Conservation (phyloP, 2,797 vertebrate genomes). For the Girardinus metallicus region DNA sequence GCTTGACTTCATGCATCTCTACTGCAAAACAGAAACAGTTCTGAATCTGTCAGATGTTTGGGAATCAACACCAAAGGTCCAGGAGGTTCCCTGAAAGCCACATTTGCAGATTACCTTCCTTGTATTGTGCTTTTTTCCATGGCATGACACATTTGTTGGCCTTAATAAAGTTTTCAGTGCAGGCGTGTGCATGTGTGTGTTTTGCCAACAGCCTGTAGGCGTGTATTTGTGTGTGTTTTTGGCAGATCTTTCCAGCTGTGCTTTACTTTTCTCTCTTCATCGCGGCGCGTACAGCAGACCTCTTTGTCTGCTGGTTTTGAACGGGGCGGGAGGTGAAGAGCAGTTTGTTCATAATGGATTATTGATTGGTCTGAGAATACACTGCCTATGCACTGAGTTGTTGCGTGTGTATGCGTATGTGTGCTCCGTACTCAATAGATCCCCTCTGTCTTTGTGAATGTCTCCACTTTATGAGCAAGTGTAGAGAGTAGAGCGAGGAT, state of each 20-base stretch:
- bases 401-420: constrained; percentile 53
- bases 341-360: constrained; percentile 94
- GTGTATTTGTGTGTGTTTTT: constrained; percentile 33
- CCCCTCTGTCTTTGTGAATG: constrained; percentile 66
- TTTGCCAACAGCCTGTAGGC: constrained; percentile 35
- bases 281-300: constrained; percentile 72
- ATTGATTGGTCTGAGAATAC: constrained; percentile 91
- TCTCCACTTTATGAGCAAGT: constrained; percentile 70
- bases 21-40: background rate
- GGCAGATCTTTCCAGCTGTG: constrained; percentile 55
- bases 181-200: constrained; percentile 19
- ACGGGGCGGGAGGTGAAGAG: constrained; percentile 81
- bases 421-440: constrained; percentile 56
- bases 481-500: constrained; percentile 52
- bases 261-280: constrained; percentile 47
- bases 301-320: constrained; percentile 79
- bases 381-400: constrained; percentile 80
- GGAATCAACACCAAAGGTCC: constrained; percentile 10
- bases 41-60: background rate
- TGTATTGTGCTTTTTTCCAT: constrained; percentile 2
- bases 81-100: constrained; percentile 21
- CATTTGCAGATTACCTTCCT: constrained; percentile 19
- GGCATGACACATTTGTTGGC: constrained; percentile 31
- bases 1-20: too few species aligned
- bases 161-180: constrained; percentile 16